phyloP scores from a whole-genome alignment of 2,888 invertebrate genomes.

The Tachina lurida region DNA sequence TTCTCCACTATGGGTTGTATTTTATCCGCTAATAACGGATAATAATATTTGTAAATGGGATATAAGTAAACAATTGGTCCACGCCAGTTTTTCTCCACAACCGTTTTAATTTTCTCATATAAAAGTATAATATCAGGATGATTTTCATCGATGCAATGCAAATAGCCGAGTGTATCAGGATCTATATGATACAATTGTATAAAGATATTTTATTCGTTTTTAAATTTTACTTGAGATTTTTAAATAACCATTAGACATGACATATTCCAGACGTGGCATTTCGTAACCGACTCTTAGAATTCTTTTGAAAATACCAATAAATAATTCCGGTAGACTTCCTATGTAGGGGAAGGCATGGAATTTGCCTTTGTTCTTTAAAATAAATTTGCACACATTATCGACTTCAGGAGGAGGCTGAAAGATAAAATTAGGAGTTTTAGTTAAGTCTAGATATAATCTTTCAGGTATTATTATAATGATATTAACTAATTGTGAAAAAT shows the following conservation, averaged over 20 bases:
- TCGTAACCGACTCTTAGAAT: constrained; percentile 82
- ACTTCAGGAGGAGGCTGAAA: constrained; percentile 74
- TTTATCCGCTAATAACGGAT: constrained; percentile 78
- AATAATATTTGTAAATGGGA: constrained; percentile 82
- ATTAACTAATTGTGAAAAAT: not conserved
- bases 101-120: constrained; percentile 79
- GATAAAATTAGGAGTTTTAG: not conserved
- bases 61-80: constrained; percentile 81
- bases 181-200: constrained; percentile 71
- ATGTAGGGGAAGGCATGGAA: constrained; percentile 82
- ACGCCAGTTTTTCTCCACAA: constrained; percentile 80
- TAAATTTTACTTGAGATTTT: not conserved
- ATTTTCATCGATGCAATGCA: constrained; percentile 79
- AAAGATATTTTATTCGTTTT: not conserved
- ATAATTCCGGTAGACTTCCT: constrained; percentile 79
- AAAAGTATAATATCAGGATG: constrained; percentile 80
- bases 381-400: constrained; percentile 77
- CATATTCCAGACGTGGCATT: constrained; percentile 81
- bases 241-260: constrained; percentile 80
- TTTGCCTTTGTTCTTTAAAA: constrained; percentile 78
- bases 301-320: constrained; percentile 79
- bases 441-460: too few relatives aligned
- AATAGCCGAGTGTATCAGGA: constrained; percentile 76
- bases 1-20: constrained; percentile 80
- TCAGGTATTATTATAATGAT: too few relatives aligned